Base-by-base conservation (phyloP, 2,113 vertebrate genomes). In the Odontesthes bonariensis region DNA sequence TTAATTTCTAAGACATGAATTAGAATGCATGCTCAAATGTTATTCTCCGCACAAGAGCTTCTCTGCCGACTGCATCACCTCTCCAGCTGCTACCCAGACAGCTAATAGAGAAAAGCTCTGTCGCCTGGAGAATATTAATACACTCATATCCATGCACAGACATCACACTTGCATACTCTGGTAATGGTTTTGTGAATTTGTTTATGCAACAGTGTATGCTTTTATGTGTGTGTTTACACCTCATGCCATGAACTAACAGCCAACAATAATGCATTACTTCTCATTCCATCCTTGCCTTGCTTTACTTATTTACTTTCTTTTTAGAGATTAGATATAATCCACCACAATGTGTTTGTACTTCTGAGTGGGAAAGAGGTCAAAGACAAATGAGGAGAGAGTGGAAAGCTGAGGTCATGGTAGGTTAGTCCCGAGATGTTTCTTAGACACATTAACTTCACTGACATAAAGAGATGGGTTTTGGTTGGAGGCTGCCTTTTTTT, bases 1-100 rank as follows among this genome's bases (percentile, higher is more conserved):
- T 89, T 93, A 89, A 91, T 93, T 91, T 92, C 82, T 70, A 77
- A 89, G 89, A 84, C 85, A 86, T 79, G 83, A 90, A 87, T 92
- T 90, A 86, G 83, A 91, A 93, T 87, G 75, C 86, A 86, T 70
- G 82, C 86, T 90, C 82, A 90, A 27, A 86, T 91, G 92, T 92
- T 82, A 87, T 87, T 82, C 77, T 69, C 76, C 61, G 66, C 80
- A 82, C 75, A 86, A 86, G 84, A 90, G 81, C 80, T 77, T 66
- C 67, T 67, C 75, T 13, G 53, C 69, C 73, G 22, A 86, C 86
- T 88, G 76, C 82, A 89, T 89, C 81, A 85, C 82, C 88, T 84
- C 89, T 88, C 81, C 92, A 91, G 81, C 91, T 93, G 86, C 82
- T 84, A 80, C 83, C 82, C 80, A 84, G 84, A 88, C 85, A 88